These are phyloP conservation scores for Melanotaenia maccullochi DNA, from an alignment of 2,797 vertebrate species.

Conservation along the genomic window DNA sequence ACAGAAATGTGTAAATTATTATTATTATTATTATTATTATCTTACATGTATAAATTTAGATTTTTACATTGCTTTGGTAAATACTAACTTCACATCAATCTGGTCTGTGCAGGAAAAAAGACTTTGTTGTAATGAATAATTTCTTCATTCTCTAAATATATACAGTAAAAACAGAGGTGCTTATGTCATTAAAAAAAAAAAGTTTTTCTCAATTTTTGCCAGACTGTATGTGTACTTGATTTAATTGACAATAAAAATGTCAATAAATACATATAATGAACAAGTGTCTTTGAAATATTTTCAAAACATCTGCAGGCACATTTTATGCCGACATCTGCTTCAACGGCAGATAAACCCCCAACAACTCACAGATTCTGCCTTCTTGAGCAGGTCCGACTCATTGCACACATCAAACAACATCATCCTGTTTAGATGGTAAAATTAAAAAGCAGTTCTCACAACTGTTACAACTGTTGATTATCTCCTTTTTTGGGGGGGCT, in stretches of 20 bases:
- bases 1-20: too few species aligned
- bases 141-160: neutral
- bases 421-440: slow-evolving; percentile 51
- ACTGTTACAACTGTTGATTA: slow-evolving; percentile 66
- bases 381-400: slow-evolving; percentile 67
- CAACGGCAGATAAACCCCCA: slow-evolving; percentile 50
- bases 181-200: neutral
- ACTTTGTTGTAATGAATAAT: neutral
- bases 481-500: slow-evolving; percentile 3
- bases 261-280: slow-evolving; percentile 44
- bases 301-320: slow-evolving; percentile 67
- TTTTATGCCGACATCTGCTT: slow-evolving; percentile 68
- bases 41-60: too few species aligned
- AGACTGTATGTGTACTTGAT: slow-evolving; percentile 21
- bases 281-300: slow-evolving; percentile 57
- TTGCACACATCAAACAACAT: slow-evolving; percentile 73
- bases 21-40: too few species aligned
- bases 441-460: slow-evolving; percentile 58
- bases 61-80: neutral
- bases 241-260: slow-evolving; percentile 21
- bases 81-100: neutral
- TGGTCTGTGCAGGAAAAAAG: neutral
- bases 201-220: slow-evolving; percentile 17
- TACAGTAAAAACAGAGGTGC: neutral
- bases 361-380: slow-evolving; percentile 51